Conservation (phyloP, 2,113 vertebrate genomes). For the Macheiramphus alcinus region DNA sequence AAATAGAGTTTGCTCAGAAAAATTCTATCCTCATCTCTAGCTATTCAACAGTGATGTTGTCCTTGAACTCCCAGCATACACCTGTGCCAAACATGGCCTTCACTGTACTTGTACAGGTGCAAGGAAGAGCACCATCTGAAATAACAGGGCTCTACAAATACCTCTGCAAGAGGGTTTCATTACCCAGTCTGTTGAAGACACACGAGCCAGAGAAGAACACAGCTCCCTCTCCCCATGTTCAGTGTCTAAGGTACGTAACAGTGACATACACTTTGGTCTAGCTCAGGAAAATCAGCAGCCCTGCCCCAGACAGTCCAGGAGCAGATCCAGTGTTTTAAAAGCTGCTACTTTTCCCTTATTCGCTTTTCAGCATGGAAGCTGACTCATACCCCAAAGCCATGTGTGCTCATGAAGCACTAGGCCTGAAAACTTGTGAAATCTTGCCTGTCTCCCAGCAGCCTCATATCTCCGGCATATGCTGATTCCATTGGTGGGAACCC, state of each 20-base stretch:
- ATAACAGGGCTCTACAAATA: background rate
- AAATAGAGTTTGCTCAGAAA: constrained; percentile 3
- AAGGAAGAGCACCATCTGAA: background rate
- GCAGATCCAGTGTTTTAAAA: background rate
- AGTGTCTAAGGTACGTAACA: background rate
- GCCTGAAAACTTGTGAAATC: background rate
- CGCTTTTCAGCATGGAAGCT: background rate
- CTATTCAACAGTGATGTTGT: background rate
- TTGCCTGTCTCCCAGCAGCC: background rate
- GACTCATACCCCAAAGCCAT: background rate
- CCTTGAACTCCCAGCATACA: background rate
- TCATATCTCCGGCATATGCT: background rate
- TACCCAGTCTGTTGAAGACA: background rate
- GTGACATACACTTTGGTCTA: background rate
- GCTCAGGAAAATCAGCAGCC: background rate
- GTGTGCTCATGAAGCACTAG: background rate
- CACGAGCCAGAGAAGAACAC: background rate
- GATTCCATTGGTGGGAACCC: background rate
- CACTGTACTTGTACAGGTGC: background rate
- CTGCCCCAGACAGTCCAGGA: background rate
- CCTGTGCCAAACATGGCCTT: background rate
- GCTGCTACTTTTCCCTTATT: background rate
- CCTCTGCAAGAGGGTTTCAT: background rate
- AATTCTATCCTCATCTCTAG: background rate
- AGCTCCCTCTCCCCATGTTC: background rate